Evolutionary conservation across 2,113 vertebrate species (phyloP).

Genomic region (Phylloscopus trochilus): DNA sequence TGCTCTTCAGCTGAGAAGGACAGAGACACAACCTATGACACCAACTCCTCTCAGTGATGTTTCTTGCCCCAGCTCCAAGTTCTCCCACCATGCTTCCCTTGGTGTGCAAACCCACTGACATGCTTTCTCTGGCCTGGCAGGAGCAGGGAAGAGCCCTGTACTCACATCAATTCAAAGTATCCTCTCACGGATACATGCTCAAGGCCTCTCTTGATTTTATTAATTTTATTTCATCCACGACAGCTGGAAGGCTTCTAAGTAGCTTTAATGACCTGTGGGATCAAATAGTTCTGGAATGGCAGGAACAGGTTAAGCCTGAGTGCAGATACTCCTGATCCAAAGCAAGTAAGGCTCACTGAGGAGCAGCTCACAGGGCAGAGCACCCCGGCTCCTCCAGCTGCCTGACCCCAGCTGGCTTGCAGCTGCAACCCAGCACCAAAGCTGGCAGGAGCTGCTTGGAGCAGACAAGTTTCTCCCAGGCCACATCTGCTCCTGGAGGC

Average conservation of each 20-base stretch:
- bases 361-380: neutral
- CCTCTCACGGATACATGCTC: neutral
- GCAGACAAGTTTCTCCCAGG: neutral
- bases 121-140: neutral
- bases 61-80: neutral
- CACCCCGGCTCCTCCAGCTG: accelerated
- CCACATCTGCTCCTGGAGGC: neutral
- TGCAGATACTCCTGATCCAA: neutral
- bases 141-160: neutral
- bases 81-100: neutral
- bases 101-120: neutral
- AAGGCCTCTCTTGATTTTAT: neutral
- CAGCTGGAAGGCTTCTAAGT: neutral
- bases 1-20: neutral
- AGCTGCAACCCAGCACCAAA: neutral
- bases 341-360: neutral
- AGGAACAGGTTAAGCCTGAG: neutral
- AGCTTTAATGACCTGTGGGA: neutral
- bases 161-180: neutral
- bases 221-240: neutral
- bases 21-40: neutral
- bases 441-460: neutral
- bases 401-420: neutral
- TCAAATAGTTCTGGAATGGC: neutral
- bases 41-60: neutral